Conservation (phyloP, 2,888 invertebrate genomes). For the Cabera pusaria region DNA sequence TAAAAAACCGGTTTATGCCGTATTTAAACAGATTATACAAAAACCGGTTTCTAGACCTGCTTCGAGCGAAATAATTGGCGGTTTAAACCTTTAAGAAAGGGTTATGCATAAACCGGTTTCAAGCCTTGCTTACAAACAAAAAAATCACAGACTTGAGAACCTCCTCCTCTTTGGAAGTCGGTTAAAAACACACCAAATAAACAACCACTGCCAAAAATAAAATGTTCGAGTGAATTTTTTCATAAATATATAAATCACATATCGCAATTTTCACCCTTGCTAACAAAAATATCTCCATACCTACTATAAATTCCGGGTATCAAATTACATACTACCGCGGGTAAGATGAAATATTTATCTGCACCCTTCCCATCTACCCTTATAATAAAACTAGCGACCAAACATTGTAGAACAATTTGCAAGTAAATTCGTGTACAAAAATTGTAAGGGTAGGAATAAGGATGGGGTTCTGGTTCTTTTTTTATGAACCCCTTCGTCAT, state of each 20-base stretch:
- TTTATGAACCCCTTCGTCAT: slow-evolving; percentile 22
- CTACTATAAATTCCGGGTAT: neutral
- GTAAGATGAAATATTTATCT: slow-evolving; percentile 22
- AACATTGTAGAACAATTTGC: slow-evolving; percentile 24
- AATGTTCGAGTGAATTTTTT: too few species aligned
- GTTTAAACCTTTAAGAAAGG: too few species aligned
- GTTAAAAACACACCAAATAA: too few species aligned
- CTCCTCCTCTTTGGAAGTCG: too few species aligned
- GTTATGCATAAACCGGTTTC: too few species aligned
- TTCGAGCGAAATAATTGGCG: too few species aligned
- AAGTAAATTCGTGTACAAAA: slow-evolving; percentile 20
- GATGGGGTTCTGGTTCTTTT: slow-evolving; percentile 15
- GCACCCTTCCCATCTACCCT: slow-evolving; percentile 21
- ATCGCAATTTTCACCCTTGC: neutral
- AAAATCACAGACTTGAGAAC: too few species aligned
- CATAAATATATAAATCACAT: neutral
- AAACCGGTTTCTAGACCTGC: too few species aligned
- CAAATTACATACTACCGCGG: slow-evolving; percentile 5
- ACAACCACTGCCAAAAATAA: too few species aligned
- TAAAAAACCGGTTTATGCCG: too few species aligned
- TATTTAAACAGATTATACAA: too few species aligned
- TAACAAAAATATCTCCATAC: slow-evolving; percentile 3
- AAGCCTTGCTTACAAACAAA: too few species aligned
- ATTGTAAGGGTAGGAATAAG: slow-evolving; percentile 18
- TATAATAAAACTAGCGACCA: slow-evolving; percentile 22